Evolutionary conservation across 2,797 vertebrate genomes (phyloP), one percentile per base, ranked within the genome.

Genomic region (Pseudocheirus occidentalis): DNA sequence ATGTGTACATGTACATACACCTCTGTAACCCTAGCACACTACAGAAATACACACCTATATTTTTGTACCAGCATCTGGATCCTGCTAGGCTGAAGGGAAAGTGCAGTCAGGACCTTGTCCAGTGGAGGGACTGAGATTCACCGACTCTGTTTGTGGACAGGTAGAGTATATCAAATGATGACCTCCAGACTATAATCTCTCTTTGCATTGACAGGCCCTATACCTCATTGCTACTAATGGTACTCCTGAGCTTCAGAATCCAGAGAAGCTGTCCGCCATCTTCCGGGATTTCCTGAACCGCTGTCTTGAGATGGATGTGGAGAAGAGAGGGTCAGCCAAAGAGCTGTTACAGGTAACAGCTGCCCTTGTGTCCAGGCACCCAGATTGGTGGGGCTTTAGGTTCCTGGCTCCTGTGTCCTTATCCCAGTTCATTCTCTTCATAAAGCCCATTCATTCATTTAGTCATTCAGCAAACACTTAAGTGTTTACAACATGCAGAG

Each of bases 191-290:
- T 53, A 12, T 54, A 24, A 0, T 96, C 29, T 95, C 92, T 91
- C 96, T 93, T 98, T 96, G 3, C 95, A 62, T 93, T 95, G 2
- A 94, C 95, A 99, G 99, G 99, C 99, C 4, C 98, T 99, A 97
- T 99, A 99, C 99, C 99, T 99, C 97, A 99, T 99, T 94, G 99
- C 99, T 94, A 99, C 99, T 91, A 99, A 99, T 0, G 99, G 99
- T 81, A 99, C 99, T 2, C 99, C 99, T 0, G 99, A 99, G 94
- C 99, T 99, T 93, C 99, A 99, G 98, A 99, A 99, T 93, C 99
- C 99, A 0, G 99, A 99, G 98, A 99, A 99, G 94, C 99, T 99
- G 95, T 99, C 99, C 0, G 95, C 98, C 6, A 98, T 99, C 73
- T 99, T 99, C 98, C 98, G 99, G 98, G 99, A 99, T 98, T 99